These are phyloP conservation scores for Ophthalmolycus amberensis DNA, from an alignment of 2,113 vertebrate genomes.

Conservation along the genomic window DNA sequence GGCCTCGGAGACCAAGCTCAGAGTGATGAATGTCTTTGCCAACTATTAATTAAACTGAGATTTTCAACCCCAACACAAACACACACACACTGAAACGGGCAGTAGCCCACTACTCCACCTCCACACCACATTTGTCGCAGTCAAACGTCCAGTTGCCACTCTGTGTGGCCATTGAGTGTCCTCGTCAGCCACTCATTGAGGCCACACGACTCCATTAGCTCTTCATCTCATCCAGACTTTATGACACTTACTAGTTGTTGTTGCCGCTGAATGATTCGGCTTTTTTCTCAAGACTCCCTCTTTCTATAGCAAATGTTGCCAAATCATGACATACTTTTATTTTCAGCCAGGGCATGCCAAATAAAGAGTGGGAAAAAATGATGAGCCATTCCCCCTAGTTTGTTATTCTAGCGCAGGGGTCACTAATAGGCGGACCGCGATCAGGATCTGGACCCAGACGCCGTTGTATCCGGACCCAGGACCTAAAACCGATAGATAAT, in stretches of 20 bases:
- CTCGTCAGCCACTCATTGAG: neutral
- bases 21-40: constrained; percentile 6
- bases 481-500: too few relatives aligned
- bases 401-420: neutral
- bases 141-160: neutral
- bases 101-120: neutral
- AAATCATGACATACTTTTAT: constrained; percentile 7
- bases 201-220: neutral
- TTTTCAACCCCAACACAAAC: constrained; percentile 5
- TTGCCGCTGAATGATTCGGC: neutral
- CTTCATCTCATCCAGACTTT: constrained; percentile 6
- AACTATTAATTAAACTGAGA: neutral
- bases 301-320: neutral
- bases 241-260: neutral
- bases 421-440: too few relatives aligned
- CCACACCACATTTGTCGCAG: neutral
- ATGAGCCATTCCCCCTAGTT: neutral
- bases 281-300: neutral
- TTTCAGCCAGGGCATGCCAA: constrained; percentile 1
- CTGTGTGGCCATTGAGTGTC: neutral
- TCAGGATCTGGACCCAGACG: too few relatives aligned
- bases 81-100: neutral
- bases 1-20: neutral
- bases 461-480: too few relatives aligned
- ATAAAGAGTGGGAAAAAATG: neutral